These are phyloP conservation scores for Yponomeuta evonymella DNA, from an alignment of 2,888 invertebrate genomes.

Conservation along the genomic window DNA sequence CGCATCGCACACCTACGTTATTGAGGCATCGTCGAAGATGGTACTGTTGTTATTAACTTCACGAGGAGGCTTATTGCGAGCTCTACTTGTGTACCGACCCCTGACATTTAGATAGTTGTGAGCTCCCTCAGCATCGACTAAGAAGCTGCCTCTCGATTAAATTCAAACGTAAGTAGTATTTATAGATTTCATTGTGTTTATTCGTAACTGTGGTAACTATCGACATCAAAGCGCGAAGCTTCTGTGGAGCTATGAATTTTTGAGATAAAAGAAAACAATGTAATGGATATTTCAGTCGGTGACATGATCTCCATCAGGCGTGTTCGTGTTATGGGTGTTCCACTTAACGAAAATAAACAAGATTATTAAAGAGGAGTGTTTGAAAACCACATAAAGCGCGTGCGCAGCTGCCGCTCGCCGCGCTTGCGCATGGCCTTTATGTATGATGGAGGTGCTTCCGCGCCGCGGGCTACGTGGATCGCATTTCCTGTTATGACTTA, in stretches of 20 bases:
- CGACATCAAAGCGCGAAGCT: constrained; percentile 9
- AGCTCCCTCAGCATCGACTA: neutral
- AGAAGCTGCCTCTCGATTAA: neutral
- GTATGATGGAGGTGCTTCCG: constrained; percentile 50
- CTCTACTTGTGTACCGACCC: constrained; percentile 29
- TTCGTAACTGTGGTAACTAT: constrained; percentile 6
- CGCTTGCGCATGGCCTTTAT: constrained; percentile 42
- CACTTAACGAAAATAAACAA: constrained; percentile 65
- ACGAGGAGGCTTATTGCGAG: constrained; percentile 67
- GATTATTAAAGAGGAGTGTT: constrained; percentile 69
- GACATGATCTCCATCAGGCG: constrained; percentile 37
- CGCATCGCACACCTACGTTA: constrained; percentile 71
- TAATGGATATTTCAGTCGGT: constrained; percentile 33
- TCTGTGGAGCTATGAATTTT: constrained; percentile 16
- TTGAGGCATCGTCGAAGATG: constrained; percentile 71
- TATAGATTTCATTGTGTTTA: constrained; percentile 12
- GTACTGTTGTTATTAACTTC: constrained; percentile 69
- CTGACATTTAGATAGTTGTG: neutral
- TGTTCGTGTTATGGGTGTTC: constrained; percentile 59
- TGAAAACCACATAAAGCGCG: constrained; percentile 66
- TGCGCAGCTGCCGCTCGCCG: constrained; percentile 65
- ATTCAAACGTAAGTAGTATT: neutral
- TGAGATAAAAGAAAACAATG: constrained; percentile 24
- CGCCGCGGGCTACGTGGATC: constrained; percentile 58
- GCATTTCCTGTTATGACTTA: constrained; percentile 73